These are phyloP conservation scores for Sebastes oblongus DNA, from an alignment of 2,797 vertebrate species.

Conservation along the genomic window DNA sequence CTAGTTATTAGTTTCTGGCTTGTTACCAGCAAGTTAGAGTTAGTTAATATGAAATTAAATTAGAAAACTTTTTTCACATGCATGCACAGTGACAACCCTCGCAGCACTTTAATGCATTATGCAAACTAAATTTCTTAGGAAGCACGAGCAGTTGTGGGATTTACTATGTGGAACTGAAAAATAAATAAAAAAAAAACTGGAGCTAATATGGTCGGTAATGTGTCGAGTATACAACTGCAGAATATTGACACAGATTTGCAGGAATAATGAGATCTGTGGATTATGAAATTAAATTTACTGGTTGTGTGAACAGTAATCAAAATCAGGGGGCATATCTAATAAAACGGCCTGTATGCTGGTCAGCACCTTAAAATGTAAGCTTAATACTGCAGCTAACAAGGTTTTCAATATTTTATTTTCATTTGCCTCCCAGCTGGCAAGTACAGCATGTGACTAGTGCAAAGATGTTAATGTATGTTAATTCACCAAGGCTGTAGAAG, in stretches of 20 bases:
- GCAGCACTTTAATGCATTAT: not conserved
- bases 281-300: slow-evolving; percentile 26
- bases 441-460: not conserved
- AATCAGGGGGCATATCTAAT: slow-evolving; percentile 19
- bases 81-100: not conserved
- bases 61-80: slow-evolving; percentile 2
- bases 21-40: not conserved
- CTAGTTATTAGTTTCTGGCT: not conserved
- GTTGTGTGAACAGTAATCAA: slow-evolving; percentile 20
- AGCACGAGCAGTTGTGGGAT: not conserved
- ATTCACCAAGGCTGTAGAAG: not conserved
- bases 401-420: slow-evolving; percentile 9
- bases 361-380: slow-evolving; percentile 12
- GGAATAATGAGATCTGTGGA: slow-evolving; percentile 23
- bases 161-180: not conserved
- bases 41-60: slow-evolving; percentile 12
- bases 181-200: not conserved
- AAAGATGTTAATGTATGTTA: slow-evolving; percentile 8
- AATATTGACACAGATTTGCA: not conserved
- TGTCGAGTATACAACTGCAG: not conserved
- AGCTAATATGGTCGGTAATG: not conserved
- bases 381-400: not conserved
- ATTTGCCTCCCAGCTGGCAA: not conserved
- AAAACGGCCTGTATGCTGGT: not conserved
- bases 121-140: not conserved